Conservation (phyloP, 2,888 invertebrate species). For the Carcina quercana region DNA sequence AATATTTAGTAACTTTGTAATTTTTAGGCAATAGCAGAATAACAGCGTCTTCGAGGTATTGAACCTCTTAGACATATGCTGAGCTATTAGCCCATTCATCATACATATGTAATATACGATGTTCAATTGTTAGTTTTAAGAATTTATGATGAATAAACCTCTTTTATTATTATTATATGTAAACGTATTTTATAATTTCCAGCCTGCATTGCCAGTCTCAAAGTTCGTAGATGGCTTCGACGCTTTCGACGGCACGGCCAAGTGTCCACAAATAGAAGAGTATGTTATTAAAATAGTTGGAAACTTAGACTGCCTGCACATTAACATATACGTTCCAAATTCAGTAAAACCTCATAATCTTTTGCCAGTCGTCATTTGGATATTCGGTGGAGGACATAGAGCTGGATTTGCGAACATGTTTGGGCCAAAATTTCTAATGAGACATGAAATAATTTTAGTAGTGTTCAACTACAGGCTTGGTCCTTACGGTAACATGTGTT, state of each 20-base stretch:
- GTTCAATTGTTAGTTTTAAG: too few species aligned
- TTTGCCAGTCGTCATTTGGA: slow-evolving; percentile 43
- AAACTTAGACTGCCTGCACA: slow-evolving; percentile 70
- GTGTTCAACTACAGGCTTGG: slow-evolving; percentile 40
- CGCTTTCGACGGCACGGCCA: slow-evolving; percentile 19
- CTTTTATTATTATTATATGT: too few species aligned
- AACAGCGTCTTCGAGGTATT: too few species aligned
- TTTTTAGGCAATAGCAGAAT: too few species aligned
- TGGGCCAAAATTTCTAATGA: slow-evolving; percentile 34
- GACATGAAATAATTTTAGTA: slow-evolving; percentile 34
- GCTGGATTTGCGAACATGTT: slow-evolving; percentile 24
- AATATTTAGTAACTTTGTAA: too few species aligned
- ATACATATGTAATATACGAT: too few species aligned
- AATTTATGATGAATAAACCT: too few species aligned
- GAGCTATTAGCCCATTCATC: too few species aligned
- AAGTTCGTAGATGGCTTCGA: slow-evolving; percentile 20
- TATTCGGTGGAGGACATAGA: slow-evolving; percentile 39
- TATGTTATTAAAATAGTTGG: slow-evolving; percentile 28
- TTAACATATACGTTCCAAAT: slow-evolving; percentile 76
- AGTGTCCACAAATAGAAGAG: slow-evolving; percentile 1
- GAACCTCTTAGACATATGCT: too few species aligned
- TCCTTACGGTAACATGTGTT: slow-evolving; percentile 47
- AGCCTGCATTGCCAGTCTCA: slow-evolving; percentile 21
- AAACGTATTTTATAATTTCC: too few species aligned
- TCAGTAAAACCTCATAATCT: slow-evolving; percentile 19